Conservation (phyloP, 2,888 invertebrate genomes). For the Luperina testacea region DNA sequence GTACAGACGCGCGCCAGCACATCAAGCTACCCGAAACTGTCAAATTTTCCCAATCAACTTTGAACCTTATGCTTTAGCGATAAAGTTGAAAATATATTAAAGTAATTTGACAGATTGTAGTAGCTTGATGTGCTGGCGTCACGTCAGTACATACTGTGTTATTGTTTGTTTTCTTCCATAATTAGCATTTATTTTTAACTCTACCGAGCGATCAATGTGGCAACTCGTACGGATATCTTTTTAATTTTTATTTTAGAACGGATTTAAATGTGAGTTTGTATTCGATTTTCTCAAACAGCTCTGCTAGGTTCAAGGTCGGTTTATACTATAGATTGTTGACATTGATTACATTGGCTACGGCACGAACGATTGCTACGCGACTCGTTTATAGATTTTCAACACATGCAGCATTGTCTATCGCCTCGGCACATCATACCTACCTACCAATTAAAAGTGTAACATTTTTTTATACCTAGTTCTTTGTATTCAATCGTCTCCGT, state of each 20-base stretch:
- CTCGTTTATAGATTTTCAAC: conserved; percentile 15
- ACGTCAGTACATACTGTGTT: background rate
- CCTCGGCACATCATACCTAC: background rate
- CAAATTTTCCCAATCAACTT: too few relatives aligned
- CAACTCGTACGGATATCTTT: background rate
- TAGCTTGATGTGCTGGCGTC: too few relatives aligned
- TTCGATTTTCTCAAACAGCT: conserved; percentile 12
- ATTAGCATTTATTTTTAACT: conserved; percentile 22
- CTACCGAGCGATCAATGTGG: background rate
- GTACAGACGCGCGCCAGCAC: too few relatives aligned
- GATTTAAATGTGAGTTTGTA: conserved; percentile 2
- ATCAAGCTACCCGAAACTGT: too few relatives aligned
- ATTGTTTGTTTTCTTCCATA: conserved; percentile 32
- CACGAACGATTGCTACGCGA: conserved; percentile 14
- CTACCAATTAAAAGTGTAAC: background rate
- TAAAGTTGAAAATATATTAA: too few relatives aligned
- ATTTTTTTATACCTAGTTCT: too few relatives aligned
- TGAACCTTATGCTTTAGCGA: too few relatives aligned
- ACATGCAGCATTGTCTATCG: background rate
- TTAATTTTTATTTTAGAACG: background rate
- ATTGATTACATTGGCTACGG: conserved; percentile 17
- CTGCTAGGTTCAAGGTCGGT: conserved; percentile 36
- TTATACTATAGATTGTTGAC: conserved; percentile 21
- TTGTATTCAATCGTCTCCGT: background rate
- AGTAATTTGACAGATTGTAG: too few relatives aligned